Percentiles rank a stretch among this genome's conserved stretches.
phyloP scores from a whole-genome alignment of 2,113 vertebrate genomes.

The Trematocara variabile region DNA sequence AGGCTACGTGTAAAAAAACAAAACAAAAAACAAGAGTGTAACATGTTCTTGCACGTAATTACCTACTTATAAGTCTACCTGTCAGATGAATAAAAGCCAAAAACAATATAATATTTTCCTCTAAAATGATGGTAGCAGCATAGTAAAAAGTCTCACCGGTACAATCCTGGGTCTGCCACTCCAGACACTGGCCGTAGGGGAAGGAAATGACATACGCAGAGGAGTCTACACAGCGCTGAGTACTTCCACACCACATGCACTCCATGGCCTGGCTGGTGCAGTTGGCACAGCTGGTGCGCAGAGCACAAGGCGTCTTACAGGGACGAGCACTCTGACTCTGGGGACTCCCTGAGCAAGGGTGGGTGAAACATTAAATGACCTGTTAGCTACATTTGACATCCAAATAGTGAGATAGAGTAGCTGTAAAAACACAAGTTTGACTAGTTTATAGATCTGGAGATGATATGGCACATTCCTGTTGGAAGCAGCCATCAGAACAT shows the following conservation, averaged over 20 bases:
- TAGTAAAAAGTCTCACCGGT: constrained; percentile 72
- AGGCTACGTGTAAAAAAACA: background rate
- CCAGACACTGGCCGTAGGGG: constrained; percentile 93
- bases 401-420: background rate
- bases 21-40: accelerated
- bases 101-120: background rate
- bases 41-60: accelerated
- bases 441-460: background rate
- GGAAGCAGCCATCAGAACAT: background rate
- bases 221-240: constrained; percentile 88
- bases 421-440: background rate
- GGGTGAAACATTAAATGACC: accelerated
- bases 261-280: constrained; percentile 93
- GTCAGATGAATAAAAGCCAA: background rate
- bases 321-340: constrained; percentile 82
- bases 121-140: background rate
- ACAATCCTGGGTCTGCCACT: constrained; percentile 94
- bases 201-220: constrained; percentile 95
- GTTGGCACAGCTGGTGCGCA: constrained; percentile 83
- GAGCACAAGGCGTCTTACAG: constrained; percentile 87
- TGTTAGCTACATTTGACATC: accelerated
- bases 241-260: constrained; percentile 96
- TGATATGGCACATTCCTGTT: background rate
- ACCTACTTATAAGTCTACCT: background rate
- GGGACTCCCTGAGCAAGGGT: constrained; percentile 75